Base-by-base conservation (phyloP, 2,113 vertebrate species). In the Excalfactoria chinensis region DNA sequence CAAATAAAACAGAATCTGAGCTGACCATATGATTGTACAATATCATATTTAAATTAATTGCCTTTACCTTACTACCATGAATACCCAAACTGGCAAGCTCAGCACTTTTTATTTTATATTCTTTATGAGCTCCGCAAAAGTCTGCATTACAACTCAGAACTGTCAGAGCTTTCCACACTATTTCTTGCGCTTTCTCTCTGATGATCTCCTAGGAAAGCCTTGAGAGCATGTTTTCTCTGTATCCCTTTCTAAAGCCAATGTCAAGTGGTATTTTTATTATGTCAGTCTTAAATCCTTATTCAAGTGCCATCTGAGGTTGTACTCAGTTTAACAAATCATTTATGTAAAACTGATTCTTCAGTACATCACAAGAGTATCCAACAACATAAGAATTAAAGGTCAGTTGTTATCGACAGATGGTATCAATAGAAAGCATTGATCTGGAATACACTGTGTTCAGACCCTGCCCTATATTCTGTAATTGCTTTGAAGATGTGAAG, bases 151-250 rank as follows among this genome's bases (percentile, higher is more conserved):
- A 63, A 75, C 19, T 48, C 32, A 53, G 22, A 68, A 8, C 8
- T 53, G 8, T 41, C 37, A 80, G 2, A 5, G 9, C 55, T 25
- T 4, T 85, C 11, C 23, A 0, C 0, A 15, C 1, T 2, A 55
- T 72, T 74, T 49, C 34, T 23, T 66, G 48, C 19, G n/a, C 30
- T 58, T 90, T 86, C 20, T 74, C 11, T 17, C 16, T 1, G 0
- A 21, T 26, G 26, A 22, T 75, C 16, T 84, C 59, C 48, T 46
- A 74, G n/a, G n/a, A 2, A 53, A 68, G 15, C 1, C 56, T 44
- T 40, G 13, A 68, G 4, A 56, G 6, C 3, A 34, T 17, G 2
- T 59, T 74, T 84, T 64, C 32, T 13, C 10, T 73, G 11, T 13
- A 32, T 9, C 9, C 3, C 2, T 59, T 68, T n/a, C 25, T 48